Percentiles rank a stretch among this genome's conserved stretches.
Conservation (phyloP, 1,140 invertebrate genomes). For the Conopomorpha cramerella region DNA sequence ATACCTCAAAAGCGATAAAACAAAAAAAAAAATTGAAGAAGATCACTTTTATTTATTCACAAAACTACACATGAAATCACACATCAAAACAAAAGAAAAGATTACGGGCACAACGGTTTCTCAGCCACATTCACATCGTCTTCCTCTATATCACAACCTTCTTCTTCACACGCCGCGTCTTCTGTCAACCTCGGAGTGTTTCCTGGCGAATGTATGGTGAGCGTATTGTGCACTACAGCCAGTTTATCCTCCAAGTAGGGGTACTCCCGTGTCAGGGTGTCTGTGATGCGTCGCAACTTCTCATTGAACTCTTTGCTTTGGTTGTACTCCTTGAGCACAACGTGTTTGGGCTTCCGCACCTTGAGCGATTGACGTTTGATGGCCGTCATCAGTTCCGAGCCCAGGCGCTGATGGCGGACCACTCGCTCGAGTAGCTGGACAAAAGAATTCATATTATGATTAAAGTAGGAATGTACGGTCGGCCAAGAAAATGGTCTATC, state of each 20-base stretch:
- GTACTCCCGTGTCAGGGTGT: constrained; percentile 19
- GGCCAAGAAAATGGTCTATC: too few species aligned
- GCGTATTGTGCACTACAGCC: constrained; percentile 21
- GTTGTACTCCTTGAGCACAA: constrained; percentile 24
- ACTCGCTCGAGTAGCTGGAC: constrained; percentile 41
- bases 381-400: constrained; percentile 25
- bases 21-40: too few species aligned
- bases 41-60: too few species aligned
- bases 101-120: constrained; percentile 11
- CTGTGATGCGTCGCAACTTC: constrained; percentile 17
- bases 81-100: neutral
- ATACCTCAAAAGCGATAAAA: too few species aligned
- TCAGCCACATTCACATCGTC: constrained; percentile 14
- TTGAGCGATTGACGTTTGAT: constrained; percentile 29
- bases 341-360: constrained; percentile 22
- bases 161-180: constrained; percentile 9
- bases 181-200: constrained; percentile 18
- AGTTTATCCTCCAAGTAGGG: constrained; percentile 25
- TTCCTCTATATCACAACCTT: too few species aligned
- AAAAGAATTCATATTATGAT: neutral
- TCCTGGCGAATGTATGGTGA: constrained; percentile 26
- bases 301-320: constrained; percentile 26
- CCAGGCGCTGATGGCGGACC: constrained; percentile 34
- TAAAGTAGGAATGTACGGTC: too few species aligned
- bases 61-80: too few species aligned